Evolutionary conservation across 1,140 invertebrate genomes (phyloP).

Genomic region (Trypoxylus dichotomus): DNA sequence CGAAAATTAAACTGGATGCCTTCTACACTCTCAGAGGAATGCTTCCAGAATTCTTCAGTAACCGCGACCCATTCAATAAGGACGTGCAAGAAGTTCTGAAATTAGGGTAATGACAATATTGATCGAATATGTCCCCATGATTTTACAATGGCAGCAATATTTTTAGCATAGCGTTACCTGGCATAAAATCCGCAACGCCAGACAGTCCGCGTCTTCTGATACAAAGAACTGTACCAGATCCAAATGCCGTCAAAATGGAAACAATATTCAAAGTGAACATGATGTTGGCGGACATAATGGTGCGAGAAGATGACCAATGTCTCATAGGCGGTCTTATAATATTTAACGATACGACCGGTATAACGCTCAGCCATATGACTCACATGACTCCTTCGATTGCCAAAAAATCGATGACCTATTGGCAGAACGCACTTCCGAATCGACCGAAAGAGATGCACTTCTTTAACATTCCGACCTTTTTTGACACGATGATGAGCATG

Average conservation of each 20-base stretch:
- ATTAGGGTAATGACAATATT: slow-evolving; percentile 32
- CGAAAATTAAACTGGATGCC: slow-evolving; percentile 66
- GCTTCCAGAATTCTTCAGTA: slow-evolving; percentile 60
- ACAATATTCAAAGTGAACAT: slow-evolving; percentile 33
- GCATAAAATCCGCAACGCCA: background rate
- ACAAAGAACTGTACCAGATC: slow-evolving; percentile 21
- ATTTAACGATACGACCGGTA: slow-evolving; percentile 32
- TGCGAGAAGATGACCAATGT: slow-evolving; percentile 36
- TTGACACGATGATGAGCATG: slow-evolving; percentile 31
- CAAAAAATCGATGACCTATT: slow-evolving; percentile 33
- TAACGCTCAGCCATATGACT: slow-evolving; percentile 30
- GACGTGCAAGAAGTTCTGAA: slow-evolving; percentile 48
- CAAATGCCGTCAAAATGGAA: slow-evolving; percentile 11
- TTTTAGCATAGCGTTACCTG: background rate
- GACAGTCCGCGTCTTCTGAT: background rate
- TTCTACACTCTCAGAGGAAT: slow-evolving; percentile 63
- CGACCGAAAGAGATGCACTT: slow-evolving; percentile 31
- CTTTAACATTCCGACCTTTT: slow-evolving; percentile 36
- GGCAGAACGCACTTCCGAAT: slow-evolving; percentile 28
- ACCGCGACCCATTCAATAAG: slow-evolving; percentile 51
- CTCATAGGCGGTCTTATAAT: slow-evolving; percentile 29
- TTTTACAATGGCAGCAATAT: background rate
- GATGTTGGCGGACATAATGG: slow-evolving; percentile 36
- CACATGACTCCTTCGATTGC: slow-evolving; percentile 11
- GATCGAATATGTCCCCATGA: background rate